Percentiles rank a stretch among this genome's conserved stretches.
Evolutionary conservation across 2,797 vertebrate genomes (phyloP).

Genomic region (Melanotaenia trifasciata): DNA sequence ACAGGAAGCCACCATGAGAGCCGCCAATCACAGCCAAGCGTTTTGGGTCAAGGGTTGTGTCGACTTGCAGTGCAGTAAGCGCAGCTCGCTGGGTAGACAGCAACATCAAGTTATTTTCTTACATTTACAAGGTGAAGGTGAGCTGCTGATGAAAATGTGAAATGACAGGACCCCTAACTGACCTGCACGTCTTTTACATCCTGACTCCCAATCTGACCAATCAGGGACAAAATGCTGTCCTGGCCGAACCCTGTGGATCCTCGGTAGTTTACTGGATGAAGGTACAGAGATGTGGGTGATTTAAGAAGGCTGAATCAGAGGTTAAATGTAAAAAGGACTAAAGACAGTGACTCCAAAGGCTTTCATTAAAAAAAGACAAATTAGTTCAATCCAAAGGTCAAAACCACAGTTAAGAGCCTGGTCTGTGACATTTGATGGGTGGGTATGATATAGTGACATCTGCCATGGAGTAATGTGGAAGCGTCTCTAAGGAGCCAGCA

Average conservation of each 20-base stretch:
- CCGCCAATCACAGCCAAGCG: constrained; percentile 85
- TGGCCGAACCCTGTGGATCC: constrained; percentile 90
- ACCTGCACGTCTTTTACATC: constrained; percentile 90
- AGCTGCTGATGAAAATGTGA: background rate
- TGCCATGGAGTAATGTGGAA: too few species aligned
- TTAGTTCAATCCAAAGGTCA: background rate
- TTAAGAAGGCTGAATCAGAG: background rate
- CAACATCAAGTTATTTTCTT: background rate
- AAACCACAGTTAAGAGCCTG: too few species aligned
- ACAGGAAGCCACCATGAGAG: constrained; percentile 88
- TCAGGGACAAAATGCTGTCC: constrained; percentile 86
- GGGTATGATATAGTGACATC: too few species aligned
- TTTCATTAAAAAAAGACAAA: too few species aligned
- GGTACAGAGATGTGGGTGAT: background rate
- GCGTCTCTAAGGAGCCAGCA: too few species aligned
- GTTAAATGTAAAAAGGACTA: background rate
- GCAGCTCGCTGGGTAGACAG: constrained; percentile 77
- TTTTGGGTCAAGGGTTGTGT: constrained; percentile 75
- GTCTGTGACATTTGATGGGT: too few species aligned
- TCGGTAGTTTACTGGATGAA: constrained; percentile 84
- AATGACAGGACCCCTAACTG: background rate
- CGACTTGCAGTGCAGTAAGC: constrained; percentile 70
- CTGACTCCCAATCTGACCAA: constrained; percentile 84
- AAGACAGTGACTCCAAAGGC: too few species aligned
- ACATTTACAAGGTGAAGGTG: background rate